These are phyloP conservation scores for Lasioglossum albipes DNA, from an alignment of 1,140 invertebrate genomes.

Conservation along the genomic window DNA sequence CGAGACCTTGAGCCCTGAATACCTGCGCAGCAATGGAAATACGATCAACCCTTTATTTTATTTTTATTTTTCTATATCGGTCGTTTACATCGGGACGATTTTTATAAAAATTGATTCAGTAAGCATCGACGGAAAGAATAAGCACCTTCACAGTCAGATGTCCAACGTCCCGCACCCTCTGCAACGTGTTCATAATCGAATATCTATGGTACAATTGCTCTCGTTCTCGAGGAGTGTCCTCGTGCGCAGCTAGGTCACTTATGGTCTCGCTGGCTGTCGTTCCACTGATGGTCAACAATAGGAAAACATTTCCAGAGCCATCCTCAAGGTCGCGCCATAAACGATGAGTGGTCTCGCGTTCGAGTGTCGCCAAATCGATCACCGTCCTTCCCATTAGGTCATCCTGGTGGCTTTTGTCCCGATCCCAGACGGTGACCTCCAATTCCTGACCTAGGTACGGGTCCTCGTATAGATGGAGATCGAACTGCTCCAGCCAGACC, in stretches of 20 bases:
- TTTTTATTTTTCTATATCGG: neutral
- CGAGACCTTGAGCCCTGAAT: slow-evolving; percentile 92
- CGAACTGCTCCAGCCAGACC: slow-evolving; percentile 98
- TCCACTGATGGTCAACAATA: slow-evolving; percentile 96
- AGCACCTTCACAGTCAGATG: slow-evolving; percentile 90
- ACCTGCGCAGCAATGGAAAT: slow-evolving; percentile 76
- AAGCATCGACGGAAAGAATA: neutral
- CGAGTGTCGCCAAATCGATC: slow-evolving; percentile 91
- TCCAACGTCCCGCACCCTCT: slow-evolving; percentile 91
- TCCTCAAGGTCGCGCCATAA: slow-evolving; percentile 95
- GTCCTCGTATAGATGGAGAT: slow-evolving; percentile 97
- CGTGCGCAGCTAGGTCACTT: slow-evolving; percentile 92
- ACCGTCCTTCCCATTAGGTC: slow-evolving; percentile 93
- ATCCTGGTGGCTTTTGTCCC: slow-evolving; percentile 90
- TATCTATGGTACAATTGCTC: slow-evolving; percentile 87
- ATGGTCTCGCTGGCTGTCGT: slow-evolving; percentile 95
- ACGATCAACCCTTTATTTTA: neutral
- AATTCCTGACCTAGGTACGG: slow-evolving; percentile 88
- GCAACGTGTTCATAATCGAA: slow-evolving; percentile 84
- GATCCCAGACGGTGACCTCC: slow-evolving; percentile 95
- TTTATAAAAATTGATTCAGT: too few species aligned
- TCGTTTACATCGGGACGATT: neutral
- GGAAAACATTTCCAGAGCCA: slow-evolving; percentile 90
- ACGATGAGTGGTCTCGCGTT: slow-evolving; percentile 94
- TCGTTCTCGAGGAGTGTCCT: slow-evolving; percentile 87